Conservation (phyloP, 2,797 vertebrate genomes). For the Phataginus tetradactyla region DNA sequence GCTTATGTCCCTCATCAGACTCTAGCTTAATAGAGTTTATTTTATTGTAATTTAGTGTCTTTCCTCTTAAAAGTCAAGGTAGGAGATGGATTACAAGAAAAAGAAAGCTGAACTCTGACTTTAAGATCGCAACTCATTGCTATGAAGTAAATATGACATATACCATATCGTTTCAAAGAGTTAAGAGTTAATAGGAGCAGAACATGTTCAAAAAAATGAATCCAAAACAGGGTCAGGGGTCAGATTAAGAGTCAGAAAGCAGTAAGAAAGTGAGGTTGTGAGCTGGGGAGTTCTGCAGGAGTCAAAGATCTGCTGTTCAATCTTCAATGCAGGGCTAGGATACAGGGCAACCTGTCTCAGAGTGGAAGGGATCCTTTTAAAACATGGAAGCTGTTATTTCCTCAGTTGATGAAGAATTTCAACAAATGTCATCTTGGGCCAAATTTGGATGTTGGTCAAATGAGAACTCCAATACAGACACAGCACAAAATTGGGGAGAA, state of each 20-base stretch:
- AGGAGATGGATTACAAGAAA: background rate
- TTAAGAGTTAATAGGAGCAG: slow-evolving; percentile 40
- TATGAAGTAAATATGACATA: background rate
- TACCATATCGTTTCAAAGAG: background rate
- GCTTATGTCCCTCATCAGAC: background rate
- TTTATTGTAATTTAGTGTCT: background rate
- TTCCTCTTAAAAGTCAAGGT: background rate
- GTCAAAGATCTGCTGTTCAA: background rate
- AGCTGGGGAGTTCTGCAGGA: background rate
- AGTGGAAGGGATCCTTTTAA: background rate
- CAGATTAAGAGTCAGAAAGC: slow-evolving; percentile 14
- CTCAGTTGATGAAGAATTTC: slow-evolving; percentile 26
- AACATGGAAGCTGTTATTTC: slow-evolving; percentile 41
- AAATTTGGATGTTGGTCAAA: background rate
- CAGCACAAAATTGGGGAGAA: background rate
- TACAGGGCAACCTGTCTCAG: background rate
- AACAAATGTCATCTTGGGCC: background rate
- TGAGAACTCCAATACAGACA: background rate
- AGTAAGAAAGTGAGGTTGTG: background rate
- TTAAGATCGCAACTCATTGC: background rate
- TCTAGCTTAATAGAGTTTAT: background rate
- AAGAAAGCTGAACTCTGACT: background rate
- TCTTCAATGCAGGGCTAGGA: background rate
- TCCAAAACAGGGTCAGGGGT: background rate
- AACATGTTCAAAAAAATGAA: slow-evolving; percentile 35